These are phyloP conservation scores for Aelia acuminata DNA, from an alignment of 2,888 invertebrate species.

Conservation along the genomic window DNA sequence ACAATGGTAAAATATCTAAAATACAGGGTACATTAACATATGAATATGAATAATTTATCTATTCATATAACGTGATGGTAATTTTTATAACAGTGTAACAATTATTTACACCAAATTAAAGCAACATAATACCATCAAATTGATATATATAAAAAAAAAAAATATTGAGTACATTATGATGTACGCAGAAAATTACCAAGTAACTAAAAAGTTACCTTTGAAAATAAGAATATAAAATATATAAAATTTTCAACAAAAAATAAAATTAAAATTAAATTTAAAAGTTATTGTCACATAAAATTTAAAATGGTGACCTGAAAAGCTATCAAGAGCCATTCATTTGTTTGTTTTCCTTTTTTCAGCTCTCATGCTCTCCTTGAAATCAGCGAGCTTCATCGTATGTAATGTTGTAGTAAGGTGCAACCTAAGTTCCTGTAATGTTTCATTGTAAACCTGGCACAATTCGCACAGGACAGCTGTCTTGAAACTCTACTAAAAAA, in stretches of 20 bases:
- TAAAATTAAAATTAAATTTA: not conserved
- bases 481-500: constrained; percentile 66
- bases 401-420: constrained; percentile 68
- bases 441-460: constrained; percentile 68
- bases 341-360: not conserved
- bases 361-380: constrained; percentile 40
- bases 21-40: too few species aligned
- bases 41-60: too few species aligned
- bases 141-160: too few species aligned
- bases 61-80: too few species aligned
- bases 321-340: not conserved
- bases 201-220: not conserved
- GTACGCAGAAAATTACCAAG: not conserved
- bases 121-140: too few species aligned
- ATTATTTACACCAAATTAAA: too few species aligned
- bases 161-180: too few species aligned
- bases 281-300: not conserved
- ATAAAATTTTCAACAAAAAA: not conserved
- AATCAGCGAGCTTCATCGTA: constrained; percentile 52
- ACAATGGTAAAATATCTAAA: too few species aligned
- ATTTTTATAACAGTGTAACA: too few species aligned
- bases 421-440: constrained; percentile 69
- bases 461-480: constrained; percentile 67
- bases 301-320: not conserved
- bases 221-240: not conserved